Percentiles rank a stretch among this genome's conserved stretches.
Conservation (phyloP, 2,888 invertebrate genomes). For the Polia nebulosa region DNA sequence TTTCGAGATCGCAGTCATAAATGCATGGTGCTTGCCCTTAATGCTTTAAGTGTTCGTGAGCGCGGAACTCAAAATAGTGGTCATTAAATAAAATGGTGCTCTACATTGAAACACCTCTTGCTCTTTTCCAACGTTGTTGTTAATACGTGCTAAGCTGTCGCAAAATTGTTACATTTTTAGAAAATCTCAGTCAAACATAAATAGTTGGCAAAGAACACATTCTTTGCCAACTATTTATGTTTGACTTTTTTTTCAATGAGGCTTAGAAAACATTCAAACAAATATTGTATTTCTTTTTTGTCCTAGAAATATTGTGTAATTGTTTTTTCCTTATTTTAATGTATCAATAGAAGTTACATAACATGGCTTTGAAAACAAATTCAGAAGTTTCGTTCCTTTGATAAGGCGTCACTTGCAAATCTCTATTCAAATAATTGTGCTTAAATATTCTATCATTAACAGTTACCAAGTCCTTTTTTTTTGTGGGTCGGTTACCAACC, state of each 20-base stretch:
- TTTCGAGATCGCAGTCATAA: constrained; percentile 64
- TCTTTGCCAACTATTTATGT: not conserved
- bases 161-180: not conserved
- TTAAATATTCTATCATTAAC: constrained; percentile 12
- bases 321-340: not conserved
- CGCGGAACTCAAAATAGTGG: constrained; percentile 74
- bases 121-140: constrained; percentile 52
- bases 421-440: constrained; percentile 1
- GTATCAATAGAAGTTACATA: not conserved
- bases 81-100: constrained; percentile 76
- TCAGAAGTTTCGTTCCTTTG: not conserved
- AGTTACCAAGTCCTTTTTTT: not conserved
- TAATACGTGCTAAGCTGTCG: constrained; percentile 39
- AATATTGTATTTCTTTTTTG: not conserved
- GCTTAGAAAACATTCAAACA: not conserved
- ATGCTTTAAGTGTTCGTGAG: constrained; percentile 71
- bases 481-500: too few species aligned
- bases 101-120: constrained; percentile 74
- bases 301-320: not conserved
- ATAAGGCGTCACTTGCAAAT: constrained; percentile 15
- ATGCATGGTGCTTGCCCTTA: constrained; percentile 71
- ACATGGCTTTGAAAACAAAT: not conserved
- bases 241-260: not conserved
- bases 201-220: too few species aligned
- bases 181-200: too few species aligned